Evolutionary conservation across 2,888 invertebrate species (phyloP).

Genomic region (Drosophila pegasa): DNA sequence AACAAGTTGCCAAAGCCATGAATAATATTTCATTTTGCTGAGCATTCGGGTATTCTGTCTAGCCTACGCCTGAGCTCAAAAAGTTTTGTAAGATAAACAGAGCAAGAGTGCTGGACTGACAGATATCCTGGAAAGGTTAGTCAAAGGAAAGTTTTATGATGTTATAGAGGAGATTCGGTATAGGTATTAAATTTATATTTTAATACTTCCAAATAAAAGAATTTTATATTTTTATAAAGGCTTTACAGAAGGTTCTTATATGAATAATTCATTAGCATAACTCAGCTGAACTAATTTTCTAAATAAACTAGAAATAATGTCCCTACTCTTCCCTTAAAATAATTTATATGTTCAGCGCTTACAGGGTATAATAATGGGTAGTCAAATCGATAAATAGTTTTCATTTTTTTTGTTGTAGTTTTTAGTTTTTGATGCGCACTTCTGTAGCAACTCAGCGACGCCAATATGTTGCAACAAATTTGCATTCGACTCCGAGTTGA

Average conservation of each 20-base stretch:
- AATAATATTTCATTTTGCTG: slow-evolving; percentile 77
- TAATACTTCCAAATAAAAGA: too few species aligned
- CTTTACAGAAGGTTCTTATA: neutral
- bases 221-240: neutral
- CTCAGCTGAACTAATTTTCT: neutral
- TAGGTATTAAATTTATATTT: too few species aligned
- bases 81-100: slow-evolving; percentile 2
- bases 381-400: slow-evolving; percentile 56
- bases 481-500: slow-evolving; percentile 72
- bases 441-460: slow-evolving; percentile 75
- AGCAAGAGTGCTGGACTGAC: neutral
- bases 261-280: neutral
- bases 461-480: slow-evolving; percentile 81
- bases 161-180: too few species aligned
- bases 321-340: neutral
- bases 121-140: neutral
- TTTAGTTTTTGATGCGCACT: slow-evolving; percentile 66
- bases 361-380: slow-evolving; percentile 53
- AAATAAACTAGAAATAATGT: neutral
- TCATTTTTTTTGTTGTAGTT: neutral
- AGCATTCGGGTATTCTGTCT: slow-evolving; percentile 57
- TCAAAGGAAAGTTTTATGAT: neutral
- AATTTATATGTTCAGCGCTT: neutral
- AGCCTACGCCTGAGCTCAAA: slow-evolving; percentile 47
- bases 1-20: slow-evolving; percentile 80